Evolutionary conservation across 2,888 invertebrate species (phyloP), one percentile per base, ranked within the genome.

Genomic region (Pegoplata infirma): DNA sequence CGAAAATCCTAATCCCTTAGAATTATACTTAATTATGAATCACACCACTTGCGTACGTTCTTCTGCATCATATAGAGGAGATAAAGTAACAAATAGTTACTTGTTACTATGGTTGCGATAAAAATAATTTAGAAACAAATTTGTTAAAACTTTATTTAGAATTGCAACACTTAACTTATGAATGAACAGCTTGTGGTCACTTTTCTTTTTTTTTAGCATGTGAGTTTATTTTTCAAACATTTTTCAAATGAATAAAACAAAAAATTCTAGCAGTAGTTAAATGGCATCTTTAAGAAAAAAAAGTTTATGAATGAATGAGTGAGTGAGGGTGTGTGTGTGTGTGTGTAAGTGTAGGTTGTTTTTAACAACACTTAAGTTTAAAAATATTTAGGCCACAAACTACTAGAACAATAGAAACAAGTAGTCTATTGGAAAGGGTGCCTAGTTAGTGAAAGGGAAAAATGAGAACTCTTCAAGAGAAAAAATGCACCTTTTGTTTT

Each of bases 311-410:
- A 49, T 51, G 56, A 3, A 21, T 53, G 25, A n/a, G n/a, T 28
- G 10, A 8, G 4, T 59, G 14, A 17, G 25, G 14, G 55, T 25
- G 17, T 44, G 28, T 51, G 40, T 66, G 19, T 25, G 10, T 19
- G 19, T 49, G 32, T 32, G n/a, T n/a, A n/a, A n/a, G n/a, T n/a
- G n/a, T n/a, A n/a, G n/a, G n/a, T n/a, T n/a, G n/a, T n/a, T n/a
- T n/a, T n/a, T 73, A 77, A 73, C 69, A 61, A 51, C 78, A 66
- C 78, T 79, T 66, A 61, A 75, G 71, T 67, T 79, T 44, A 55
- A 66, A 78, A 75, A 49, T 75, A 79, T 79, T 75, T 79, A 75
- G 78, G 78, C 78, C 78, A 79, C 75, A 71, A 79, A 75, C 61
- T 61, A 56, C 61, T 63, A 21, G 14, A 53, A 74, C 67, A 74